These are phyloP conservation scores for Pandemis cinnamomeana DNA, from an alignment of 2,888 invertebrate species.

Conservation along the genomic window DNA sequence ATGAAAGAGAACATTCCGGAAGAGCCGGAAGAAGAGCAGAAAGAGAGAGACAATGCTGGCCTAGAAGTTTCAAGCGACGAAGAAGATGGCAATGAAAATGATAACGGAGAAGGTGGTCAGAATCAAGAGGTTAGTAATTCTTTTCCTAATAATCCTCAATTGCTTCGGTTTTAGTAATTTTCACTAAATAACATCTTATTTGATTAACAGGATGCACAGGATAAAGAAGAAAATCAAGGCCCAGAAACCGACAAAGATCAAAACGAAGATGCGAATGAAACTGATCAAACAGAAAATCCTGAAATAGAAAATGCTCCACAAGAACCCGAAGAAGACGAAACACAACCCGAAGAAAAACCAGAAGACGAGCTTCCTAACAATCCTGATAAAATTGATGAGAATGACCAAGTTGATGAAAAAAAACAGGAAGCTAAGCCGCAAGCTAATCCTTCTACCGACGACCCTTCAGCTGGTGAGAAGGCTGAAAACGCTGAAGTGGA, in stretches of 20 bases:
- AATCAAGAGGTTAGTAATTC: conserved; percentile 49
- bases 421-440: conserved; percentile 79
- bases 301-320: conserved; percentile 41
- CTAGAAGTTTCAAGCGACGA: conserved; percentile 81
- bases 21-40: conserved; percentile 70
- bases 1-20: conserved; percentile 86
- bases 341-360: conserved; percentile 52
- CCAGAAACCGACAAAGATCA: conserved; percentile 57
- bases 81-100: conserved; percentile 67
- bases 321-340: conserved; percentile 53
- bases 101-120: conserved; percentile 53
- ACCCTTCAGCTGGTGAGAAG: conserved; percentile 76
- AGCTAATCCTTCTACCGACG: conserved; percentile 78
- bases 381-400: conserved; percentile 70
- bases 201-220: conserved; percentile 15
- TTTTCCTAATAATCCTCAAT: background rate
- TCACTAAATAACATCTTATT: background rate
- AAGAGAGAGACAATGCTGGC: conserved; percentile 69
- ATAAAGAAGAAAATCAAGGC: conserved; percentile 46
- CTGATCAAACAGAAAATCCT: conserved; percentile 58
- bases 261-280: conserved; percentile 59
- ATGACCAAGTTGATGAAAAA: conserved; percentile 74
- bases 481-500: conserved; percentile 81
- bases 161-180: background rate
- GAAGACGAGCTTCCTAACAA: conserved; percentile 74